Base-by-base conservation (phyloP, 2,888 invertebrate genomes). In the Periphyllus acericola region DNA sequence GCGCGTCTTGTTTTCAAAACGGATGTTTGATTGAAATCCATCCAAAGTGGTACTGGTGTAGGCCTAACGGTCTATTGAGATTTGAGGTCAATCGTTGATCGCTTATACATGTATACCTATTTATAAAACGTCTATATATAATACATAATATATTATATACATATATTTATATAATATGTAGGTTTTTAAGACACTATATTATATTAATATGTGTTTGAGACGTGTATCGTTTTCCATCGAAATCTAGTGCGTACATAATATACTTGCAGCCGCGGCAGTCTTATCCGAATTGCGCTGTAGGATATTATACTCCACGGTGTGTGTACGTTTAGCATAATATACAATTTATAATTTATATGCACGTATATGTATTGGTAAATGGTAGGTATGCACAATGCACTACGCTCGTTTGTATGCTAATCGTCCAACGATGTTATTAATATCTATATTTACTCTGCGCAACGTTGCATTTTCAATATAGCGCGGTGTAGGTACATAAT, bases 401-500 rank as follows among this genome's bases (percentile, higher is more conserved):
- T 60, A 52, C 46, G 34, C 9, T 76, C 25, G n/a, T 36, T 76
- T 76, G 8, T 60, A 76, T 76, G 76, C 76, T 76, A 76, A 76
- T 76, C 29, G 60, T 76, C 76, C 76, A 29, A n/a, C n/a, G 14
- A 36, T 46, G n/a, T 76, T 40, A 46, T 46, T 52, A 40, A 76
- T 40, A 25, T 76, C 40, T 76, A n/a, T 76, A n/a, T 76, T 46
- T 76, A 46, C 68, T n/a, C n/a, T 29, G 29, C 68, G 29, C n/a
- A n/a, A 68, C 68, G 68, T 29, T n/a, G n/a, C 68, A 25, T 25
- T 68, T 68, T 68, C 68, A 68, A 68, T 6, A 9, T 6, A n/a
- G 60, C 11, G n/a, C n/a, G 5, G 68, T n/a, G 68, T 21, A n/a
- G n/a, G 11, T 46, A 11, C 46, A 46, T 60, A 11, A 29, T n/a